phyloP scores from a whole-genome alignment of 2,888 invertebrate genomes.

The Diploptera punctata region DNA sequence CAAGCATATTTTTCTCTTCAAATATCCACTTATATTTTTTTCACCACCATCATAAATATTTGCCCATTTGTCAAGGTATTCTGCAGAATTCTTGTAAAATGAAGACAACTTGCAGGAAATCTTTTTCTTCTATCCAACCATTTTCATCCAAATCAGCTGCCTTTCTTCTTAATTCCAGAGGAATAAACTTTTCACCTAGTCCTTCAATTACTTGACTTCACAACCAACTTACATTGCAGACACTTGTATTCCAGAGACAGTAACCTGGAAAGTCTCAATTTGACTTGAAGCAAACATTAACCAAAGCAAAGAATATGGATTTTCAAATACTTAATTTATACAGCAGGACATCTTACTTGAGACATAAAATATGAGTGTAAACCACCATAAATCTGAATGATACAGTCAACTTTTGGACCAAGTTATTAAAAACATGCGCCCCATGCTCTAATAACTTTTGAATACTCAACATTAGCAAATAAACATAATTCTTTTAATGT shows the following conservation, averaged over 20 bases:
- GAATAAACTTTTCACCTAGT: neutral
- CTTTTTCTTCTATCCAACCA: neutral
- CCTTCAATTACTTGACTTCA: neutral
- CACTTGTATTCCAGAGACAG: neutral
- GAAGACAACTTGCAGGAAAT: neutral
- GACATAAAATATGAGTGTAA: no score
- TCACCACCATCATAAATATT: neutral
- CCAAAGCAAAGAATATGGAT: constrained; percentile 25
- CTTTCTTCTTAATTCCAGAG: neutral
- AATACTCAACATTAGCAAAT: no score
- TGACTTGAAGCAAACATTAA: constrained; percentile 1
- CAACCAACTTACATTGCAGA: neutral
- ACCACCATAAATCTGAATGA: no score
- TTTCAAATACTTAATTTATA: no score
- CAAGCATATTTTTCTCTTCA: no score
- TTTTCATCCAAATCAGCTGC: neutral
- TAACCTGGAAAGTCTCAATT: neutral
- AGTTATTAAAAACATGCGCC: no score
- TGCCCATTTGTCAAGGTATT: neutral
- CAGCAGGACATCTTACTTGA: no score
- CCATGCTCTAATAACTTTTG: no score
- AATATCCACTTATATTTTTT: neutral
- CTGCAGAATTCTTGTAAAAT: neutral
- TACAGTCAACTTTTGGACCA: no score
- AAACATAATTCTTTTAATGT: no score